These are phyloP conservation scores for Trachythela sp. DNA, from an alignment of 64 coral and sea anemone genomes.

Conservation along the genomic window DNA sequence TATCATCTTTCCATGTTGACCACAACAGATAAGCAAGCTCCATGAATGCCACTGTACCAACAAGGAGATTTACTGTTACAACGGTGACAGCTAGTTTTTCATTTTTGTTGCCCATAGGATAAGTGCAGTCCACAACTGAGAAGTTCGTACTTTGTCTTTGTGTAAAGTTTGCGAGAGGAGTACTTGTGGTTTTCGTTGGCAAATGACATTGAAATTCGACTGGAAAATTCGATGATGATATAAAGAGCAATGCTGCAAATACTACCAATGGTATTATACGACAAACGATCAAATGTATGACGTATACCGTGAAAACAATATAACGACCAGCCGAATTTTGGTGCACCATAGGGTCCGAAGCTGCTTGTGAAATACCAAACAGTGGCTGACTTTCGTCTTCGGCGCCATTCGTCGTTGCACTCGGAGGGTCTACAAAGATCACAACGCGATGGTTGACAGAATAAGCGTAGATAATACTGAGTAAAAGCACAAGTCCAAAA, in stretches of 20 bases:
- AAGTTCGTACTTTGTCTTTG: background rate
- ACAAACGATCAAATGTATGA: background rate
- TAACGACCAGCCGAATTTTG: background rate
- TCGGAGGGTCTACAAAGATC: background rate
- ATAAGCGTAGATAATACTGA: too few species aligned
- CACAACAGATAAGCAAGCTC: background rate
- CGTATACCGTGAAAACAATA: background rate
- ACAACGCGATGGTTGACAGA: background rate
- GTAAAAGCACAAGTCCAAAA: background rate
- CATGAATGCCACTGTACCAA: background rate
- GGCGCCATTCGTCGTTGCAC: background rate
- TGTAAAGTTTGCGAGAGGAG: background rate
- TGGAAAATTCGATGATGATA: background rate
- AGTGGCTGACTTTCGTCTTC: background rate
- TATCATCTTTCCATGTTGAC: background rate
- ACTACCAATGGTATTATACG: background rate
- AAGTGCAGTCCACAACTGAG: background rate
- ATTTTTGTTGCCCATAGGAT: background rate
- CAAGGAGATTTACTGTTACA: background rate
- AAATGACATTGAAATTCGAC: background rate
- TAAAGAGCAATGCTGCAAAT: background rate
- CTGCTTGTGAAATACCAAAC: background rate
- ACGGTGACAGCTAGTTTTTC: background rate
- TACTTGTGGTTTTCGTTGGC: background rate
- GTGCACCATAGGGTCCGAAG: background rate